Evolutionary conservation across 2,113 vertebrate species (phyloP), one percentile per base, ranked within the genome.

Genomic region (Vidua chalybeata): DNA sequence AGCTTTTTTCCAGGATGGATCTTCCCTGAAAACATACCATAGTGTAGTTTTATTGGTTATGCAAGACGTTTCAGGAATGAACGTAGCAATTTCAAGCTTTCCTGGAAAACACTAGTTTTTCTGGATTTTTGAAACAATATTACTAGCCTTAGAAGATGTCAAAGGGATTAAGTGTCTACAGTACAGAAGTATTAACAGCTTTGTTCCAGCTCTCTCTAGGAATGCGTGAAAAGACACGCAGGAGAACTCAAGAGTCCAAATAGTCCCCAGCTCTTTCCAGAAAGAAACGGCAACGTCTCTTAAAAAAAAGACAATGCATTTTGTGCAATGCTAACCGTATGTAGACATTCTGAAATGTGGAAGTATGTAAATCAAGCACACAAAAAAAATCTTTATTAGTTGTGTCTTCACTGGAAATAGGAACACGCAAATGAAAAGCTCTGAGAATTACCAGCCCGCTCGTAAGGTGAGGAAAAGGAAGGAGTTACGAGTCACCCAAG

Each of bases 141-240:
- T 41, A 73, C 31, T 46, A 90, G 58, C n/a, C 59, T 69, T 20
- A 37, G 21, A 87, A 89, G 71, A 68, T 37, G 28, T 46, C 11
- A 52, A 56, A 81, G 27, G 23, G 12, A 82, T 18, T 43, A 77
- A 81, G 15, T 49, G 46, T 48, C 59, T 68, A 12, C 7, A 64
- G 37, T 9, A 83, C 4, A 58, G 37, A 61, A 35, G 74, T 11
- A 66, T 37, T 58, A 81, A 43, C 1, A 69, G 37, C 55, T 11
- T 28, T 43, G 52, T 67, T 87, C 46, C 58, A 73, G 46, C 31
- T 83, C 35, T 51, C 20, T 30, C 7, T 46, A 62, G 31, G 1
- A 3, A 71, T 28, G 67, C 1, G 2, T 35, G 52, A 77, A 21
- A 76, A 69, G 15, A 67, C 20, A 17, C 0, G 0, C 3, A n/a